Percentiles rank a stretch among this genome's conserved stretches.
Conservation (phyloP, 2,113 vertebrate genomes). For the Thermophis baileyi region DNA sequence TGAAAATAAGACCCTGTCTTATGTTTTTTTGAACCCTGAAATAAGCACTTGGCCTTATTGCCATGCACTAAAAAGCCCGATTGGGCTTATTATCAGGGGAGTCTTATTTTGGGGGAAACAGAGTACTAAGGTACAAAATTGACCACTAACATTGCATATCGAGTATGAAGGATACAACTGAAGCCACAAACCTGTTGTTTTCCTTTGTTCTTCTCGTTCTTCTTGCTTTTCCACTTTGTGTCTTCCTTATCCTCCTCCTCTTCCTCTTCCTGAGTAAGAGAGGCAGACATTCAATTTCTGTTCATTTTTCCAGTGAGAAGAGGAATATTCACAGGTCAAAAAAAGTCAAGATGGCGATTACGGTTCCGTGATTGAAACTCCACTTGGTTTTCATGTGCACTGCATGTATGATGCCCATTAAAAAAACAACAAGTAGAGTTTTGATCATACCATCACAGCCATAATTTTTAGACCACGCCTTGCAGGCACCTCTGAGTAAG, state of each 20-base stretch:
- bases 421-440: background rate
- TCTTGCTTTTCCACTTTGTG: constrained; percentile 1
- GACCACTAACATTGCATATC: background rate
- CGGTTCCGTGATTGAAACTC: background rate
- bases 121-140: background rate
- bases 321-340: background rate
- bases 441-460: background rate
- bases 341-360: background rate
- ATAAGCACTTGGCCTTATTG: no score
- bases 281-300: background rate
- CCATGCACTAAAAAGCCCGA: no score
- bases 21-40: no score
- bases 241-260: constrained; percentile 24
- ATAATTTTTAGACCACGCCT: background rate
- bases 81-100: no score
- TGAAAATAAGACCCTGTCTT: no score
- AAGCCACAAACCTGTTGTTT: constrained; percentile 23
- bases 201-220: constrained; percentile 30
- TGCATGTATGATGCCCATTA: background rate
- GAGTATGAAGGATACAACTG: background rate
- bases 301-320: background rate
- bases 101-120: no score
- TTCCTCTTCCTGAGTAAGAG: background rate
- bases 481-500: background rate
- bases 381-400: background rate